A percentile compares a stretch with the other conserved stretches of the same genome.
Evolutionary conservation across 2,113 vertebrate species (phyloP).

Genomic region (Tetrax tetrax): DNA sequence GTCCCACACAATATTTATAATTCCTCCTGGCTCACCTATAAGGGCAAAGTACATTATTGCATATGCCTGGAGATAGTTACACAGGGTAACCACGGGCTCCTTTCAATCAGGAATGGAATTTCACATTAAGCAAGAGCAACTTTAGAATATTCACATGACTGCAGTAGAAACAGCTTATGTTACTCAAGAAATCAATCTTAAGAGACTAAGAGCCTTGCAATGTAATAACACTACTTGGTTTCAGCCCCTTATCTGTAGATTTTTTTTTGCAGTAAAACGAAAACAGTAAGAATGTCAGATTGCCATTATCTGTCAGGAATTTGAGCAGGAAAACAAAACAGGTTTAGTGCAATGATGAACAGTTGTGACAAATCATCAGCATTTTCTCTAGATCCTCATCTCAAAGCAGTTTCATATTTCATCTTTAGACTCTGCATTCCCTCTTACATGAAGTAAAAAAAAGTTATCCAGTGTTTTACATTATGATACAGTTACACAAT

Average conservation of each 20-base stretch:
- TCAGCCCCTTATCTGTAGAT: slow-evolving; percentile 50
- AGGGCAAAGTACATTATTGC: neutral
- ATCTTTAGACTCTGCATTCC: slow-evolving; percentile 36
- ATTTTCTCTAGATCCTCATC: slow-evolving; percentile 48
- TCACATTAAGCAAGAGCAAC: neutral
- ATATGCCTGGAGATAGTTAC: neutral
- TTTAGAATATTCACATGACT: slow-evolving; percentile 38
- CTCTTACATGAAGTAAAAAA: slow-evolving; percentile 25
- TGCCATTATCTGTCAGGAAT: slow-evolving; percentile 52
- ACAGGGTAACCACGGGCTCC: neutral
- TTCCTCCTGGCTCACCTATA: neutral
- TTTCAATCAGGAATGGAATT: neutral
- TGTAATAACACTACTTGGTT: slow-evolving; percentile 55
- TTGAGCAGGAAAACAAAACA: slow-evolving; percentile 64
- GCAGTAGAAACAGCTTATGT: slow-evolving; percentile 30
- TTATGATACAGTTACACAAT: neutral
- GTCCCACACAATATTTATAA: neutral
- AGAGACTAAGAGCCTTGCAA: slow-evolving; percentile 27
- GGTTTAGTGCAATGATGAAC: slow-evolving; percentile 55
- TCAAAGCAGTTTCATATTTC: slow-evolving; percentile 65
- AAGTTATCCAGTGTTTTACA: neutral
- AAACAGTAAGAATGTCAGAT: slow-evolving; percentile 57
- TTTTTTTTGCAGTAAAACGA: slow-evolving; percentile 47
- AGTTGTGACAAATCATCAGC: slow-evolving; percentile 60
- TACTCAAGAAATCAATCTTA: slow-evolving; percentile 51